Evolutionary conservation across 2,888 invertebrate genomes (phyloP).

Genomic region (Hypercompe scribonia): DNA sequence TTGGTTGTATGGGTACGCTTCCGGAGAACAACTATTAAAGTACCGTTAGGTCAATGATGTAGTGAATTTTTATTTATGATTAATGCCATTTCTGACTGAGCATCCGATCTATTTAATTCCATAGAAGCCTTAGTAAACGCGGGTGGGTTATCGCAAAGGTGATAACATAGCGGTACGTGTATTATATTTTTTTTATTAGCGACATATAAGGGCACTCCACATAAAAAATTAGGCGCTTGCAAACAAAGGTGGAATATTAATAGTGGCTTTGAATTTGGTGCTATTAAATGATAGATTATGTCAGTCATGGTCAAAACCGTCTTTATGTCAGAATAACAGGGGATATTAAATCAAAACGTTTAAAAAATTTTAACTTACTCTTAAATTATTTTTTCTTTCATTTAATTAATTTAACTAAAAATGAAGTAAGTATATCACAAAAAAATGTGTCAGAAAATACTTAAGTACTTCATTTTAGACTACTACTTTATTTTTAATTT

Average conservation of each 20-base stretch:
- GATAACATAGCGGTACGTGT: constrained; percentile 37
- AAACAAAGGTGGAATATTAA: not conserved
- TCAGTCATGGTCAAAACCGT: not conserved
- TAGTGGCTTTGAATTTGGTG: not conserved
- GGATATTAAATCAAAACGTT: not conserved
- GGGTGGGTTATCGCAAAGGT: constrained; percentile 21
- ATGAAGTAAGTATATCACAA: constrained; percentile 26
- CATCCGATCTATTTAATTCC: constrained; percentile 72
- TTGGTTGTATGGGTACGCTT: constrained; percentile 43
- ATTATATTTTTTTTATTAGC: constrained; percentile 6
- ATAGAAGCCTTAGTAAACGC: constrained; percentile 54
- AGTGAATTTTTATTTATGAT: constrained; percentile 81
- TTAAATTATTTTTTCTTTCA: no score
- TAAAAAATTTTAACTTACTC: not conserved
- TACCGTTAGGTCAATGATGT: constrained; percentile 51
- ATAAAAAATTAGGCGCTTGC: not conserved
- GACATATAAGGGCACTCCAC: not conserved
- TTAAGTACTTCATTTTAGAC: constrained; percentile 10
- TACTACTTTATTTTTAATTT: constrained; percentile 19
- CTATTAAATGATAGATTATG: not conserved
- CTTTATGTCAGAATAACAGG: not conserved
- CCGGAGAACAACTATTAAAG: constrained; percentile 48
- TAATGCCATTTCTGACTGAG: constrained; percentile 70
- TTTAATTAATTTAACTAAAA: constrained; percentile 13
- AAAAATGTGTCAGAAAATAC: constrained; percentile 23